Evolutionary conservation across 1,140 invertebrate species (phyloP), one percentile per base, ranked within the genome.

Genomic region (Brachionus manjavacas): DNA sequence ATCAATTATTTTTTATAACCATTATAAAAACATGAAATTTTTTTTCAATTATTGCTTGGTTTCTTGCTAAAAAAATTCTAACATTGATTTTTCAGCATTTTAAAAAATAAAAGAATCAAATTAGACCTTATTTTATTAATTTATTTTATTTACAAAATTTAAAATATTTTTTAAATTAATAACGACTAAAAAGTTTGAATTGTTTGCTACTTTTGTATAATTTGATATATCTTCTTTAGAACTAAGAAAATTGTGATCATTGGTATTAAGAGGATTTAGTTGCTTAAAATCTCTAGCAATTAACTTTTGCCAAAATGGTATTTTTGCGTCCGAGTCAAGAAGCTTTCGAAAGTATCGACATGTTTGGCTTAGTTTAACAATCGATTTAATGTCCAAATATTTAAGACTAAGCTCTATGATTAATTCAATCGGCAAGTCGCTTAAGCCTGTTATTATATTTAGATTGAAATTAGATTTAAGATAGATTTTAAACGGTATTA

Each of bases 371-470:
- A 76, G 31, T 25, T 31, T 16, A 46, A 76, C 41, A 23, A 76
- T 76, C 11, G 72, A 76, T 35, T 52, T 49, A 35, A 76, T 76
- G 46, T 76, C 43, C 43, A 76, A 23, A 76, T 76, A 76, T 14
- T 49, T 76, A 8, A 76, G n/a, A 76, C 72, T 49, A 49, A 76
- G 11, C n/a, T 76, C 20, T 14, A 49, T 25, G 23, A 76, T 76
- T 28, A 76, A 76, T 23, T 76, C 72, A 49, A 49, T 76, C 28
- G 72, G 72, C 72, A 76, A 76, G 46, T 76, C 72, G 41, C 41
- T 76, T 23, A 76, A 28, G 23, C 72, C 72, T 28, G 39, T 76
- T 49, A 76, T 76, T 25, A 23, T 12, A 9, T 76, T 76, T 49
- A 49, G n/a, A 76, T 49, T n/a, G 49, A 25, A 49, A 25, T 25